phyloP scores from a whole-genome alignment of 1,140 invertebrate species.

The Drosophila murphyi region DNA sequence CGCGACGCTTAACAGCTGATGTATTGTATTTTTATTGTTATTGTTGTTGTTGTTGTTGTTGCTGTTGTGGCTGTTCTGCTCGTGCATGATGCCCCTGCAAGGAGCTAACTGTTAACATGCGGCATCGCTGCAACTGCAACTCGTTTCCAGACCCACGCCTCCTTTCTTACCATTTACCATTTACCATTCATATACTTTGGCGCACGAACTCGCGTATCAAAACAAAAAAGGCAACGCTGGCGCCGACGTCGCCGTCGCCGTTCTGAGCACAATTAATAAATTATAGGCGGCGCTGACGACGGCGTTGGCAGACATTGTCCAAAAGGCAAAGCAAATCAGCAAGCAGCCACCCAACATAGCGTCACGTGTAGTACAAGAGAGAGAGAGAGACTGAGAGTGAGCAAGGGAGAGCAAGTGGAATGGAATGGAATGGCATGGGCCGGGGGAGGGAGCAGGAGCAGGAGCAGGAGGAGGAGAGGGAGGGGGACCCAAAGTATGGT shows the following conservation, averaged over 20 bases:
- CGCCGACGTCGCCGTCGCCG: conserved; percentile 36
- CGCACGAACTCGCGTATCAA: conserved; percentile 70
- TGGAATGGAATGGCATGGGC: too few relatives aligned
- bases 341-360: conserved; percentile 52
- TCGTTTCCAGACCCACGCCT: conserved; percentile 38
- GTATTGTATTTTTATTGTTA: conserved; percentile 7
- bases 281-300: conserved; percentile 66
- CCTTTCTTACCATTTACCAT: conserved; percentile 23
- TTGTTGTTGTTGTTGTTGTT: conserved; percentile 10
- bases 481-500: conserved; percentile 25
- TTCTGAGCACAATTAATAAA: conserved; percentile 82
- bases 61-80: not conserved
- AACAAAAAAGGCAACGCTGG: conserved; percentile 64
- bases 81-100: conserved; percentile 20
- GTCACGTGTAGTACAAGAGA: conserved; percentile 37
- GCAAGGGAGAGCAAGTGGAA: not conserved
- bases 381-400: not conserved
- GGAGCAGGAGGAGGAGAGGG: conserved; percentile 26
- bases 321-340: conserved; percentile 57
- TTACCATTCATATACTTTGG: conserved; percentile 61
- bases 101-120: conserved; percentile 32
- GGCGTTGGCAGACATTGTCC: conserved; percentile 56
- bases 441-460: conserved; percentile 22
- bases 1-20: conserved; percentile 40
- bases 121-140: conserved; percentile 47